phyloP scores from a whole-genome alignment of 2,888 invertebrate species.

The Poecilobothrus nobilitatus region DNA sequence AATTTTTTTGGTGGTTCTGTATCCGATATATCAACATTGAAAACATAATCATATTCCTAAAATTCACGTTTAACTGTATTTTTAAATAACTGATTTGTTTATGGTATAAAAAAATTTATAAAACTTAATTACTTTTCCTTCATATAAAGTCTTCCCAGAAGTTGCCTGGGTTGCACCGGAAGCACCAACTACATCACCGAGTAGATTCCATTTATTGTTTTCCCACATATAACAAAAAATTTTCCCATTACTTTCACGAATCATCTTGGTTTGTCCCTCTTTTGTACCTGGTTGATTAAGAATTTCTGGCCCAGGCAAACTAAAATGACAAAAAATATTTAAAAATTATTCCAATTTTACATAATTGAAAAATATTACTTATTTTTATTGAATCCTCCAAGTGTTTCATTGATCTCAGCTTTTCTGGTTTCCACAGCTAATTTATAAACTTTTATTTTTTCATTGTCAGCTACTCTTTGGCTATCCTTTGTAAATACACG shows the following conservation, averaged over 20 bases:
- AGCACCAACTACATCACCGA: constrained; percentile 84
- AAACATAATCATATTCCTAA: constrained; percentile 85
- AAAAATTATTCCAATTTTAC: too few species aligned
- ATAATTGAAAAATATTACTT: constrained; percentile 54
- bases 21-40: constrained; percentile 91
- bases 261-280: constrained; percentile 79
- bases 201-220: constrained; percentile 65
- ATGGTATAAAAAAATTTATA: constrained; percentile 30
- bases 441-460: constrained; percentile 56
- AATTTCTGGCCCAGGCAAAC: constrained; percentile 73
- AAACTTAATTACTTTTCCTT: constrained; percentile 54
- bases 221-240: constrained; percentile 78
- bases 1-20: constrained; percentile 79
- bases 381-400: constrained; percentile 78
- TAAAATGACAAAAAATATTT: constrained; percentile 32
- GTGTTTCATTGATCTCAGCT: constrained; percentile 55
- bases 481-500: constrained; percentile 75
- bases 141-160: constrained; percentile 66
- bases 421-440: constrained; percentile 60
- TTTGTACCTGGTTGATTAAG: constrained; percentile 62
- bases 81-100: neutral
- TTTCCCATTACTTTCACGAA: constrained; percentile 59
- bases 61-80: neutral
- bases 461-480: constrained; percentile 57
- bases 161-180: constrained; percentile 55